Conservation (phyloP, 2,797 vertebrate species). For the Orestias chungarensis region DNA sequence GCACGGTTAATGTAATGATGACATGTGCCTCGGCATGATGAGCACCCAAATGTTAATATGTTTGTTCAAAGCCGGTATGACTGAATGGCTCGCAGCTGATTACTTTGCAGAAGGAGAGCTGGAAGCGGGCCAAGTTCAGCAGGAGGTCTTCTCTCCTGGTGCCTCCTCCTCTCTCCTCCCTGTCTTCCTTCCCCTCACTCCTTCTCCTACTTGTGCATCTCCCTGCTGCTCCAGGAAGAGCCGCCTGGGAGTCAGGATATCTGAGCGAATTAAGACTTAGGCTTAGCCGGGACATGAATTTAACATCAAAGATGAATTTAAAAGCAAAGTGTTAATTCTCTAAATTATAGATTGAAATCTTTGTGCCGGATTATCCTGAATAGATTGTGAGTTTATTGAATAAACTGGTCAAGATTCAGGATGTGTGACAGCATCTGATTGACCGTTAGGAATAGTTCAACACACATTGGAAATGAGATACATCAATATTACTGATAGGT, state of each 20-base stretch:
- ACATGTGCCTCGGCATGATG: slow-evolving; percentile 51
- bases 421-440: neutral
- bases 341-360: slow-evolving; percentile 10
- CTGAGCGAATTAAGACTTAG: slow-evolving; percentile 8
- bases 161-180: slow-evolving; percentile 39
- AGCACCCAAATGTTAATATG: slow-evolving; percentile 65
- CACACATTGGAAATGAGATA: slow-evolving; percentile 8
- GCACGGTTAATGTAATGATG: slow-evolving; percentile 43
- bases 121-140: slow-evolving; percentile 87
- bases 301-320: slow-evolving; percentile 18
- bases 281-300: slow-evolving; percentile 15
- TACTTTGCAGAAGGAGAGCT: slow-evolving; percentile 84
- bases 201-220: slow-evolving; percentile 26
- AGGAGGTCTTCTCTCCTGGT: slow-evolving; percentile 68
- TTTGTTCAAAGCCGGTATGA: slow-evolving; percentile 66
- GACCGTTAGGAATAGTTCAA: slow-evolving; percentile 10
- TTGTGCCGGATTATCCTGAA: slow-evolving; percentile 1
- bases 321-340: slow-evolving; percentile 15
- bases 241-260: slow-evolving; percentile 50
- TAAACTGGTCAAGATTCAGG: neutral
- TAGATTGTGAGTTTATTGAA: neutral
- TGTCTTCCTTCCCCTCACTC: neutral
- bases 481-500: neutral
- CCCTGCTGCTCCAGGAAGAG: slow-evolving; percentile 65
- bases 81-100: slow-evolving; percentile 91